Evolutionary conservation across 2,888 invertebrate genomes (phyloP), one percentile per base, ranked within the genome.

Genomic region (Oscheius sp.): DNA sequence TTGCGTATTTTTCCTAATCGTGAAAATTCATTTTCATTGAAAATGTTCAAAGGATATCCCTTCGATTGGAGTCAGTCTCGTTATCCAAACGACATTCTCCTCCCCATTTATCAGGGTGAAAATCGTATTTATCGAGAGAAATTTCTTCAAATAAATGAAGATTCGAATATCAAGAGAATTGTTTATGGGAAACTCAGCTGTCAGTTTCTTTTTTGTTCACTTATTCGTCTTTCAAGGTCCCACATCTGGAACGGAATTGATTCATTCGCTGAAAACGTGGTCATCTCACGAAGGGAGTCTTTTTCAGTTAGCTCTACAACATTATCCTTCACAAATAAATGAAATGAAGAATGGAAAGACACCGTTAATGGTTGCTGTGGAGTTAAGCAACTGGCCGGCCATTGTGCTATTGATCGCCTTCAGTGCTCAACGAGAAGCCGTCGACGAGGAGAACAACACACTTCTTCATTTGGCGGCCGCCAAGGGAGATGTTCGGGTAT

Each of bases 391-490:
- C 44, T 74, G 74, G 76, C 63, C 65, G 44, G 66, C 73, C 8
- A 67, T 70, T 24, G 70, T 71, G 9, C 61, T 70, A 26, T 57
- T 76, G 30, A 59, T 67, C 22, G 49, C 73, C 3, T 57, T 72
- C 17, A 69, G 75, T 41, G 71, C 72, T 6, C 63, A 71, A 22
- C 61, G 69, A 8, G 56, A 49, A n/a, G 71, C 54, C 14, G 41
- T 59, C 30, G 71, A 71, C 51, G 30, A 12, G 8, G 38, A 56
- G 38, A 49, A 62, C n/a, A 67, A 51, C 28, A 75, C 65, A 12
- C 63, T 70, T 22, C 67, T 74, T 33, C 76, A 76, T 49, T 57
- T 72, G 41, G 73, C 76, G 14, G 71, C 76, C 1, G 56, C 70
- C 49, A 44, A 51, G 12, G 54, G 49, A 20, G 36, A 51, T 33